Evolutionary conservation across 37 sponge, comb jelly and placozoan genomes (phyloP), one percentile per base, ranked within the genome.

Genomic region (Cladorhizidae sp.): DNA sequence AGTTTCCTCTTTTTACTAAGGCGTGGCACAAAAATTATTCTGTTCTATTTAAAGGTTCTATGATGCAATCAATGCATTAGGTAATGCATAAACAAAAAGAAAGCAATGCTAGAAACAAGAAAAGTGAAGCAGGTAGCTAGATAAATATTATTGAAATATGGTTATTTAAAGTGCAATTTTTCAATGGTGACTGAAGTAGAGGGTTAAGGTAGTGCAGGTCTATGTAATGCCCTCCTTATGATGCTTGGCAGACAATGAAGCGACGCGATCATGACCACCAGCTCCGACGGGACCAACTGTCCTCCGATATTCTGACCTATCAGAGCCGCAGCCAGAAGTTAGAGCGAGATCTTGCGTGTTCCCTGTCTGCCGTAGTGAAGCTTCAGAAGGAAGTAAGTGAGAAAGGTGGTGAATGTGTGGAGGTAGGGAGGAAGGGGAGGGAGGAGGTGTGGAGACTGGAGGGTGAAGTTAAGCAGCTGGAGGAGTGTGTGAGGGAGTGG

Each of bases 311-410:
- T 6, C 43, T 72, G 40, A 77, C 52, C 0, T 42, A 76, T 2
- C 57, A 75, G 45, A 39, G 23, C 0, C 35, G 70, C 45, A 59
- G n/a, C 23, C 64, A 62, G 59, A 80, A 58, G 75, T 70, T 75
- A 25, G 62, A 64, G 68, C n/a, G 83, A 70, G 76, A 68, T 50
- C 35, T 95, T 28, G 25, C 87, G 72, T 36, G 80, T 75, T 22
- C 74, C 67, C 45, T 93, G 74, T 73, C 96, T 73, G 38, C 89
- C 67, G 32, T 72, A 42, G 75, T 31, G 68, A 29, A 40, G 3
- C 28, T 51, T 33, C 59, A 82, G 72, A 11, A 58, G 67, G 64
- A 74, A 22, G 21, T 54, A 29, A 28, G 25, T 1, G 63, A 57
- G 61, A 40, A 57, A 62, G 62, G 36, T 43, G 14, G 49, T 36